Conservation (phyloP, 2,113 vertebrate genomes). For the Lepus europaeus region DNA sequence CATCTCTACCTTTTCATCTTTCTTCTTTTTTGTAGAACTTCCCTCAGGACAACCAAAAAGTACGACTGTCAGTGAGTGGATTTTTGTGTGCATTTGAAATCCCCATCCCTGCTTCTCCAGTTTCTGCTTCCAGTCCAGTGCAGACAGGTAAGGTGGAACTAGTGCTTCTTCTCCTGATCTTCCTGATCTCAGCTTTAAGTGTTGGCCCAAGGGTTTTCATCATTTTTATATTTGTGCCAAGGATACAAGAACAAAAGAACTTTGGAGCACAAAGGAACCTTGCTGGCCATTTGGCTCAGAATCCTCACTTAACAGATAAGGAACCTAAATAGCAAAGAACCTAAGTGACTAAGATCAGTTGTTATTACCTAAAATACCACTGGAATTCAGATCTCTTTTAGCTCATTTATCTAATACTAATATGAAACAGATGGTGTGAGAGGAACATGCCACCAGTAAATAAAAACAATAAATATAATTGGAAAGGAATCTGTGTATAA, state of each 20-base stretch:
- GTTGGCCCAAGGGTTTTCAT: neutral
- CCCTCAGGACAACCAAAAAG: constrained; percentile 98
- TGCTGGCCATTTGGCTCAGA: constrained; percentile 54
- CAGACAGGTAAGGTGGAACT: constrained; percentile 90
- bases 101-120: constrained; percentile 95
- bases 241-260: constrained; percentile 31
- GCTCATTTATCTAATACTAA: constrained; percentile 30
- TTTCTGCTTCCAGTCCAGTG: constrained; percentile 92
- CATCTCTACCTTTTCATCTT: neutral
- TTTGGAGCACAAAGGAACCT: neutral
- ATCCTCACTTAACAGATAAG: constrained; percentile 46
- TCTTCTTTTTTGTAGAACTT: constrained; percentile 91
- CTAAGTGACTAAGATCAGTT: constrained; percentile 44
- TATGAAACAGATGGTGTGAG: neutral
- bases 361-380: neutral
- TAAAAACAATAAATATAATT: constrained; percentile 29
- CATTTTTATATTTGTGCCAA: constrained; percentile 25
- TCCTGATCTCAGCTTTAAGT: constrained; percentile 34
- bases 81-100: constrained; percentile 98
- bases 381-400: constrained; percentile 47
- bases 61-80: constrained; percentile 94
- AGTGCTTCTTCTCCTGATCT: constrained; percentile 11
- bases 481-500: constrained; percentile 37
- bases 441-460: constrained; percentile 29
- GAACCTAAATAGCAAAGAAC: constrained; percentile 55